Conservation (phyloP, 2,797 vertebrate genomes). For the Sebastes variabilis region DNA sequence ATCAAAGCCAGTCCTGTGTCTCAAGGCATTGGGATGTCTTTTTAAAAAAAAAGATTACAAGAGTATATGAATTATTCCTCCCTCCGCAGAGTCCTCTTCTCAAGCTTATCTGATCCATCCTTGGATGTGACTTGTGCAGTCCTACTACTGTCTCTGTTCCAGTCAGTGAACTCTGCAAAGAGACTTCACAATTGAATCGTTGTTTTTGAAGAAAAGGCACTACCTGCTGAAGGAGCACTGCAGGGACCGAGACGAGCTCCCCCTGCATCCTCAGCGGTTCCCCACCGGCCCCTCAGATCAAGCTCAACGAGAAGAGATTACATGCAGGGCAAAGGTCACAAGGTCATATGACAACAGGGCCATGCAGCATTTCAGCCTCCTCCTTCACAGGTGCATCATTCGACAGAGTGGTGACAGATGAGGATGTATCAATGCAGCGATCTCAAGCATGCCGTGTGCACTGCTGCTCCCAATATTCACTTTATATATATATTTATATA, state of each 20-base stretch:
- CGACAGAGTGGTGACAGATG: slow-evolving; percentile 56
- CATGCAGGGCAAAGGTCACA: slow-evolving; percentile 62
- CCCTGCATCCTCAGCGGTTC: neutral
- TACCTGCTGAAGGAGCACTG: slow-evolving; percentile 59
- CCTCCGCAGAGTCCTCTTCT: slow-evolving; percentile 36
- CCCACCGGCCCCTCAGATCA: slow-evolving; percentile 37
- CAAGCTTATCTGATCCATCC: slow-evolving; percentile 33
- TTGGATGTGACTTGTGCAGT: slow-evolving; percentile 17
- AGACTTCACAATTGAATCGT: slow-evolving; percentile 37
- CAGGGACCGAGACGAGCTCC: slow-evolving; percentile 25
- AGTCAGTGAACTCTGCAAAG: slow-evolving; percentile 34
- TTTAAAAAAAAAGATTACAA: slow-evolving; percentile 16
- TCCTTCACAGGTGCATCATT: slow-evolving; percentile 50
- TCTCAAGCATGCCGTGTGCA: slow-evolving; percentile 16
- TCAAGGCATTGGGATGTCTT: slow-evolving; percentile 31
- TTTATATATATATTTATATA: slow-evolving; percentile 80
- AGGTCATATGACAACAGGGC: slow-evolving; percentile 54
- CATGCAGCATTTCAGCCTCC: slow-evolving; percentile 61
- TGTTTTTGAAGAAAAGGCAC: slow-evolving; percentile 77
- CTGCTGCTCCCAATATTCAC: slow-evolving; percentile 21
- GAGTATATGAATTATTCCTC: slow-evolving; percentile 48
- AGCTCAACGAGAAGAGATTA: slow-evolving; percentile 50
- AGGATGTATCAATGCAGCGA: slow-evolving; percentile 37
- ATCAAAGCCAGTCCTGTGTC: slow-evolving; percentile 40
- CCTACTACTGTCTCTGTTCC: slow-evolving; percentile 33